A percentile compares a stretch with the other conserved stretches of the same genome.
These are phyloP conservation scores for Strigamia crassipes DNA, from an alignment of 2,888 invertebrate species.

Conservation along the genomic window DNA sequence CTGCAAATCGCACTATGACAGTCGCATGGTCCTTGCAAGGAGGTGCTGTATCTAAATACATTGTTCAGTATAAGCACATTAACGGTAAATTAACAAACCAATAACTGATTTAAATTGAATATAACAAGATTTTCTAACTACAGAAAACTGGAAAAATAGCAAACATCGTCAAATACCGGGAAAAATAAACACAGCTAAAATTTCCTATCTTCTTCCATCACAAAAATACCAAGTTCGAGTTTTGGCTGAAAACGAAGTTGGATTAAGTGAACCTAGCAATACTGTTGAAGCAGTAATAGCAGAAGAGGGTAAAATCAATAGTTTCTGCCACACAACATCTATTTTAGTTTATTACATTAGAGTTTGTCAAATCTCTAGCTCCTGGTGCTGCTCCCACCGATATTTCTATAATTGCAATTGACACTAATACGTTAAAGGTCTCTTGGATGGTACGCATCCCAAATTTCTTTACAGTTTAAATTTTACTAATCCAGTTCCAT, in stretches of 20 bases:
- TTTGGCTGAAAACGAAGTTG: conserved; percentile 32
- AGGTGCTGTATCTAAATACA: conserved; percentile 8
- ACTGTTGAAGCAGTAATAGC: background rate
- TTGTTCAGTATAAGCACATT: conserved; percentile 19
- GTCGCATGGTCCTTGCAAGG: background rate
- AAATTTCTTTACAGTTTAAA: background rate
- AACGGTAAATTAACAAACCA: background rate
- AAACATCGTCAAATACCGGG: background rate
- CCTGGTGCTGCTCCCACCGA: conserved; percentile 30
- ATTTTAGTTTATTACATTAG: too few species aligned
- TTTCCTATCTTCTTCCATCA: background rate
- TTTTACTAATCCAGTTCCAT: background rate
- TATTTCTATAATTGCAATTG: conserved; percentile 15
- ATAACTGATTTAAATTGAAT: background rate
- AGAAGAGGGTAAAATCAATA: conserved; percentile 36
- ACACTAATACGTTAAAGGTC: conserved; percentile 27
- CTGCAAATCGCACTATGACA: conserved; percentile 17
- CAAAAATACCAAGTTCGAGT: background rate
- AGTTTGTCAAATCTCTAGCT: background rate
- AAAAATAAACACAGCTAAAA: conserved; percentile 4
- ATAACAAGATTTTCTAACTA: background rate
- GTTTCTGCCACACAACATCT: background rate
- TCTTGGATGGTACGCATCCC: conserved; percentile 34
- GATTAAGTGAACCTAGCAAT: conserved; percentile 7
- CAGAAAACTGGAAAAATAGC: conserved; percentile 35